These are phyloP conservation scores for Cryptosula pallasiana DNA, from an alignment of 2,888 invertebrate species.

Conservation along the genomic window DNA sequence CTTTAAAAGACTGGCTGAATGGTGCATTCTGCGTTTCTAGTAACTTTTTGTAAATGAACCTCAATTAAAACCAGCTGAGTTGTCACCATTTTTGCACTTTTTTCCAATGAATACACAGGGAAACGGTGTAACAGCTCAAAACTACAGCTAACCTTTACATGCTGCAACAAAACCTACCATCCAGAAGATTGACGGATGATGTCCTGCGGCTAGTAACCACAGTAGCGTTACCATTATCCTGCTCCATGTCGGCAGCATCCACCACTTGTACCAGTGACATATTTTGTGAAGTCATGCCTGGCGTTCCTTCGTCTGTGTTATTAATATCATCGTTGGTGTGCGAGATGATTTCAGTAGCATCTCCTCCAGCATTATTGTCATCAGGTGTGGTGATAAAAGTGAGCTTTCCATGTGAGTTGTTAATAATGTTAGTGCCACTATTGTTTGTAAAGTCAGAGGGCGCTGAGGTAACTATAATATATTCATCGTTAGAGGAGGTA, in stretches of 20 bases:
- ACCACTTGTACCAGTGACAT: not conserved
- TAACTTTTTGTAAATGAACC: no score
- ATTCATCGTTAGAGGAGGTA: not conserved
- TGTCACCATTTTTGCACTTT: no score
- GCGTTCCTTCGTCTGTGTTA: not conserved
- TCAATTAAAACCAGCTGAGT: no score
- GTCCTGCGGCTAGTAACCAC: not conserved
- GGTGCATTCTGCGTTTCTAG: no score
- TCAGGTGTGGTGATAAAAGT: not conserved
- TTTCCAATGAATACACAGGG: no score
- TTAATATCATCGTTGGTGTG: not conserved
- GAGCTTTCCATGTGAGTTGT: not conserved
- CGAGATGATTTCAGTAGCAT: not conserved
- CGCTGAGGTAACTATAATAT: not conserved
- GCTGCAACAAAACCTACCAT: not conserved
- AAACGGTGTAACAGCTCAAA: no score
- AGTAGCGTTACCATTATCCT: not conserved
- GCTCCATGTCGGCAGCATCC: not conserved
- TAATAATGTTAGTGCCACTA: not conserved
- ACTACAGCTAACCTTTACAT: no score
- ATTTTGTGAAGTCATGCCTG: not conserved
- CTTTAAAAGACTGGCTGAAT: no score
- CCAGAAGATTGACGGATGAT: not conserved
- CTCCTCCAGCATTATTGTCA: not conserved
- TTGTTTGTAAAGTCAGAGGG: not conserved